Evolutionary conservation across 2,888 invertebrate species (phyloP).

Genomic region (Cryptus viduatorius): DNA sequence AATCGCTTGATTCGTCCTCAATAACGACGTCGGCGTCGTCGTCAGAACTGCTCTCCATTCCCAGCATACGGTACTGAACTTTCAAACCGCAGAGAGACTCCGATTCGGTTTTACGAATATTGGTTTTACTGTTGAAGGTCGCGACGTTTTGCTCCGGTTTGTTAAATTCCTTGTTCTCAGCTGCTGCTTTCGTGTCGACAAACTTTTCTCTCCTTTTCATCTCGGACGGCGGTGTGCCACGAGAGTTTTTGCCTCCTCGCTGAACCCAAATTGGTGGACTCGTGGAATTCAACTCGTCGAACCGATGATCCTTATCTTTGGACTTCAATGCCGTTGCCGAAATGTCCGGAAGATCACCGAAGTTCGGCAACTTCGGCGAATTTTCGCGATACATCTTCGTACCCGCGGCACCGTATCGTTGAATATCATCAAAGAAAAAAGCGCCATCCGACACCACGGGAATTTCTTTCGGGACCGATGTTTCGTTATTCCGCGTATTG

Average conservation of each 20-base stretch:
- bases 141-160: conserved; percentile 37
- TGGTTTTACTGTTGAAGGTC: conserved; percentile 41
- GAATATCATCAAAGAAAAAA: not conserved
- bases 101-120: conserved; percentile 65
- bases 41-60: conserved; percentile 73
- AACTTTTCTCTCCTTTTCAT: conserved; percentile 9
- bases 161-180: conserved; percentile 17
- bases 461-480: not conserved
- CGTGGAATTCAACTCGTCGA: not conserved
- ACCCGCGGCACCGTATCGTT: conserved; percentile 25
- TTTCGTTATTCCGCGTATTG: conserved; percentile 3
- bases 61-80: conserved; percentile 75
- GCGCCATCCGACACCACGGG: not conserved
- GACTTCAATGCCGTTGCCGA: not conserved
- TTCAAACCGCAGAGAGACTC: conserved; percentile 77
- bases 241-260: not conserved
- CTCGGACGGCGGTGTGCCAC: not conserved
- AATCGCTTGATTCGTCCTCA: conserved; percentile 72
- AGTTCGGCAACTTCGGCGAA: not conserved
- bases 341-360: conserved; percentile 20
- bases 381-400: not conserved
- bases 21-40: conserved; percentile 78
- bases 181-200: conserved; percentile 14
- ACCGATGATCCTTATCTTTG: not conserved
- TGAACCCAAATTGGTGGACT: not conserved